These are phyloP conservation scores for Oxyruncus cristatus DNA, from an alignment of 2,113 vertebrate genomes.

Conservation along the genomic window DNA sequence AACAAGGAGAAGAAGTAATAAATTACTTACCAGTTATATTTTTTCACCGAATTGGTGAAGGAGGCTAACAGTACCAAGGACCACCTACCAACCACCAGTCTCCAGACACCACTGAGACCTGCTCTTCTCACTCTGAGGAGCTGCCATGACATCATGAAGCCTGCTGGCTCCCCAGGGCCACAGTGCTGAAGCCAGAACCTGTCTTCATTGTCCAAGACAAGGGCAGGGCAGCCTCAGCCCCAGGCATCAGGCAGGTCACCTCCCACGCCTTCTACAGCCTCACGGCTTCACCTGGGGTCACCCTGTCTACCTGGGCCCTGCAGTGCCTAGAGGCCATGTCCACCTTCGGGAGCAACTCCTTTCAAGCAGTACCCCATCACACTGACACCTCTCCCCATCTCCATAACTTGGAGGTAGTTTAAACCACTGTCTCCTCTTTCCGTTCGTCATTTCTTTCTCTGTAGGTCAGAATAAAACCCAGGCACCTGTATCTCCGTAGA, in stretches of 20 bases:
- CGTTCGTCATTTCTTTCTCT: not conserved
- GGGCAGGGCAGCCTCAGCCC: not conserved
- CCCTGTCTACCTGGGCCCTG: fast-evolving
- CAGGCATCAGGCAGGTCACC: not conserved
- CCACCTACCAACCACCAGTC: not conserved
- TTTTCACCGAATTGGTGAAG: not conserved
- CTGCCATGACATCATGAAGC: fast-evolving
- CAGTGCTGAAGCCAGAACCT: not conserved
- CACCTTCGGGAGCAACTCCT: not conserved
- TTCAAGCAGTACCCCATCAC: not conserved
- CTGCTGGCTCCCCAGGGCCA: not conserved
- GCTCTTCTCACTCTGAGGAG: not conserved
- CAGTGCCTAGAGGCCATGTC: fast-evolving
- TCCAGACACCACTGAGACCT: not conserved
- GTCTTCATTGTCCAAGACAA: not conserved
- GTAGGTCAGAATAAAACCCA: not conserved
- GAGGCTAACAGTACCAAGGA: not conserved
- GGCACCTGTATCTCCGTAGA: fast-evolving
- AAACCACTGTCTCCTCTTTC: not conserved
- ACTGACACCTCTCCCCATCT: not conserved
- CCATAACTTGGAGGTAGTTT: not conserved
- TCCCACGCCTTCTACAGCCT: fast-evolving
- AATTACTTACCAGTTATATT: not conserved
- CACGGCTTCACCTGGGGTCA: fast-evolving
- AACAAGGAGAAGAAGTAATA: not conserved